phyloP scores from a whole-genome alignment of 2,797 vertebrate genomes.

The Schizopygopsis malacanthus region DNA sequence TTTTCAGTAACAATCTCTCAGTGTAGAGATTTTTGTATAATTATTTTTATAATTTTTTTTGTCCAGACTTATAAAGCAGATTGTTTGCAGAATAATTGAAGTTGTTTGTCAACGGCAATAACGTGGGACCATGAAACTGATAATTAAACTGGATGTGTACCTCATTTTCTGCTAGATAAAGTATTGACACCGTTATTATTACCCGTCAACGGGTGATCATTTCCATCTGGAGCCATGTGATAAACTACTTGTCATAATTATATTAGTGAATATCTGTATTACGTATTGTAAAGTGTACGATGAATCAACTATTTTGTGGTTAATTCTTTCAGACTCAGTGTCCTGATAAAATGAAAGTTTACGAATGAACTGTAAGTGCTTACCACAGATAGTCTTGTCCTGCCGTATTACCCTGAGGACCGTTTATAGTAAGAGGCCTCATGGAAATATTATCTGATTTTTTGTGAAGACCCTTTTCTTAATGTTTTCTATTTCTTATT shows the following conservation, averaged over 20 bases:
- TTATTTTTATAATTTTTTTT: background rate
- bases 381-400: constrained; percentile 38
- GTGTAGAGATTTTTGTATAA: background rate
- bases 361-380: constrained; percentile 40
- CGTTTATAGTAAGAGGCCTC: constrained; percentile 36
- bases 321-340: background rate
- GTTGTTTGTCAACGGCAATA: constrained; percentile 9
- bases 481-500: constrained; percentile 57
- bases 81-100: constrained; percentile 15
- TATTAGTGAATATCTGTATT: background rate
- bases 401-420: constrained; percentile 58
- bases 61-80: background rate
- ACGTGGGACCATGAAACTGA: background rate
- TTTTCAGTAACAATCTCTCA: background rate
- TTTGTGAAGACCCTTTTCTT: constrained; percentile 59
- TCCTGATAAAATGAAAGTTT: constrained; percentile 6
- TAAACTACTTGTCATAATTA: constrained; percentile 9
- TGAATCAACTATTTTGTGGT: background rate
- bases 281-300: background rate
- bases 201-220: background rate
- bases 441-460: constrained; percentile 46
- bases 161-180: constrained; percentile 28
- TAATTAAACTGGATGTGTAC: background rate
- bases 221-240: background rate
- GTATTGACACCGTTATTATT: constrained; percentile 1